Evolutionary conservation across 1,140 invertebrate species (phyloP), one percentile per base, ranked within the genome.

Genomic region (Drosophila punjabiensis): DNA sequence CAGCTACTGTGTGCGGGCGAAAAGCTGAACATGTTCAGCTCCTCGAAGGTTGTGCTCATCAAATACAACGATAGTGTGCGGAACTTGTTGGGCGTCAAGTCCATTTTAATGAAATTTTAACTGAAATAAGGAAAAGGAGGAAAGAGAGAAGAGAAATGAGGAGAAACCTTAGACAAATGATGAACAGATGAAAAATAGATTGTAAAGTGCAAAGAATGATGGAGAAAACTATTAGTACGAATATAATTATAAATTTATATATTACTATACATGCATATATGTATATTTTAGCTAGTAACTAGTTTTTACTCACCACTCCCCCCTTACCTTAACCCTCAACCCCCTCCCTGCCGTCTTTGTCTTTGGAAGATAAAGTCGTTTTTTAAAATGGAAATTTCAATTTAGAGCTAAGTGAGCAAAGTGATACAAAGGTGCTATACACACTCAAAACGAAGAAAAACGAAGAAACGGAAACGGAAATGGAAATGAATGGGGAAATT

Each of bases 11-110:
- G 96, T 77, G 96, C 95, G 55, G 96, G 96, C 18, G 96, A 97
- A 82, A 96, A 96, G 88, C 95, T 97, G 48, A 96, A 96, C 81
- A 95, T 96, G 37, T 84, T 88, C 28, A 94, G 96, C 30, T 95
- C 96, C 24, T 96, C 96, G 30, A 97, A 97, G 93, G 96, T 97
- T 64, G 95, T 96, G n/a, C 95, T 97, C 33, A 95, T 97, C 64
- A 95, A 96, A 82, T 97, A 97, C 93, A 97, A 96, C 69, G 96
- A 97, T 62, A 96, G 95, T 87, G 95, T 97, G 55, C 79, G 80
- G 61, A 93, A 92, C 61, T 83, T 93, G 87, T 79, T 93, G 76
- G 92, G 92, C 67, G 92, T 93, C 16, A 93, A 93, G 81, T 90
- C 92, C 70, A 93, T 93, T 84, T 87, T 93, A 80, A 93, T 93